Evolutionary conservation across 2,797 vertebrate genomes (phyloP).

Genomic region (Pseudopleuronectes americanus): DNA sequence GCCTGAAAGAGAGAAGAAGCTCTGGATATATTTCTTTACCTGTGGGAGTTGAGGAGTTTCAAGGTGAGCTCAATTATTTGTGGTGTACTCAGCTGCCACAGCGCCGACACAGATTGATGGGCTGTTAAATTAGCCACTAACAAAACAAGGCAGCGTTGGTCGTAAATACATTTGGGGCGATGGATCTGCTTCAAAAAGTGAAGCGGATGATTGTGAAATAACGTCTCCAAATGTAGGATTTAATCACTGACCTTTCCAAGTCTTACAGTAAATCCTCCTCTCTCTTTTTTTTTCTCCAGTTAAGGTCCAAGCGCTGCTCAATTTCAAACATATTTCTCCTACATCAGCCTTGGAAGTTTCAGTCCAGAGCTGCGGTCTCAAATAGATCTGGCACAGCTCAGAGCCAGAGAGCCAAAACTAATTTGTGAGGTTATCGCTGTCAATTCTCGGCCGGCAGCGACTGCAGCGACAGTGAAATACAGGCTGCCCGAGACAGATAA

Average conservation of each 20-base stretch:
- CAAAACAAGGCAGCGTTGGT: slow-evolving; percentile 43
- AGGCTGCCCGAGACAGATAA: slow-evolving; percentile 68
- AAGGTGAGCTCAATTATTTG: slow-evolving; percentile 71
- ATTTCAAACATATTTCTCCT: slow-evolving; percentile 64
- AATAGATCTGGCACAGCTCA: slow-evolving; percentile 70
- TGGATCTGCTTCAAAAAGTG: slow-evolving; percentile 53
- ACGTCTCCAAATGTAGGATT: slow-evolving; percentile 58
- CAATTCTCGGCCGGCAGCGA: slow-evolving; percentile 62
- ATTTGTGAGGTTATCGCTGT: slow-evolving; percentile 78
- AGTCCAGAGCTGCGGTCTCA: slow-evolving; percentile 56
- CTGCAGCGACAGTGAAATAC: slow-evolving; percentile 65
- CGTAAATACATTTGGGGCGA: slow-evolving; percentile 38
- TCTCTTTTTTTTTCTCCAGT: slow-evolving; percentile 27
- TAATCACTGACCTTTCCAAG: slow-evolving; percentile 54
- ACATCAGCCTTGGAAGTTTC: slow-evolving; percentile 52
- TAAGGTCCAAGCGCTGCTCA: slow-evolving; percentile 48
- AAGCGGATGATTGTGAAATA: slow-evolving; percentile 53
- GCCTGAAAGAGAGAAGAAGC: slow-evolving; percentile 48
- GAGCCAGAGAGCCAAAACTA: slow-evolving; percentile 70
- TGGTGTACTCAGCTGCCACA: slow-evolving; percentile 40
- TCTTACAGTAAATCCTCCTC: slow-evolving; percentile 50
- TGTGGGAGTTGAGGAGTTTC: slow-evolving; percentile 54
- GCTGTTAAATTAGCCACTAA: slow-evolving; percentile 55
- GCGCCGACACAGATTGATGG: slow-evolving; percentile 47
- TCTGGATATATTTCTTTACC: slow-evolving; percentile 46